Evolutionary conservation across 2,113 vertebrate species (phyloP), one percentile per base, ranked within the genome.

Genomic region (Ceyx margarethae): DNA sequence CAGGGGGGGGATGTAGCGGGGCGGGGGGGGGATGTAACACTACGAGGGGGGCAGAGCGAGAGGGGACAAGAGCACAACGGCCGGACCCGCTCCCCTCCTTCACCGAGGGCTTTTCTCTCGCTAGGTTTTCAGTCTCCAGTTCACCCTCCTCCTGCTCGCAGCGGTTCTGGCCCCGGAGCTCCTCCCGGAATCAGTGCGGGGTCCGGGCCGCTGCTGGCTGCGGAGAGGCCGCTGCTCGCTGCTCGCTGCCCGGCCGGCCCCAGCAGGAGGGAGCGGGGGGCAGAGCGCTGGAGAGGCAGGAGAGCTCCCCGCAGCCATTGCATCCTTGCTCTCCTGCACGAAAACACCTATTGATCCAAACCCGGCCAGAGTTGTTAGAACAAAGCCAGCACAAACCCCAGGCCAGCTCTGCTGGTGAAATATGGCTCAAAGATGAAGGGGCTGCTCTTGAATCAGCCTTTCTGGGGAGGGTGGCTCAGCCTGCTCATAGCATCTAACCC

Each of bases 91-190:
- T 9, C 1, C 87, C 16, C 17, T 5, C 11, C 0, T 0, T 1
- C 3, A 43, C 68, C 1, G 42, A 11, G 35, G 54, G 6, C 28
- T 22, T 26, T 29, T 2, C n/a, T 18, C 48, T 9, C 25, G 1
- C 9, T 3, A 0, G 5, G 0, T 25, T 45, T 23, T 25, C 35
- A 2, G 0, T 6, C 6, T 0, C 3, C 58, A 11, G 35, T 7
- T 86, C 79, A 22, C 67, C 64, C 42, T 31, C 14, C 23, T 10
- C 13, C 0, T 0, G 66, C 69, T 51, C 14, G 0, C 48, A 0
- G 65, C 0, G 31, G 5, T 1, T 2, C 26, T 0, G 48, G 56
- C 51, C 0, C 2, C 6, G 37, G 10, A 37, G 37, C 37, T 37
- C 37, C 37, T 37, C 37, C 37, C 37, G 37, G 37, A 37, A 37